Evolutionary conservation across 2,113 vertebrate genomes (phyloP).

Genomic region (Neolamprologus devosi): DNA sequence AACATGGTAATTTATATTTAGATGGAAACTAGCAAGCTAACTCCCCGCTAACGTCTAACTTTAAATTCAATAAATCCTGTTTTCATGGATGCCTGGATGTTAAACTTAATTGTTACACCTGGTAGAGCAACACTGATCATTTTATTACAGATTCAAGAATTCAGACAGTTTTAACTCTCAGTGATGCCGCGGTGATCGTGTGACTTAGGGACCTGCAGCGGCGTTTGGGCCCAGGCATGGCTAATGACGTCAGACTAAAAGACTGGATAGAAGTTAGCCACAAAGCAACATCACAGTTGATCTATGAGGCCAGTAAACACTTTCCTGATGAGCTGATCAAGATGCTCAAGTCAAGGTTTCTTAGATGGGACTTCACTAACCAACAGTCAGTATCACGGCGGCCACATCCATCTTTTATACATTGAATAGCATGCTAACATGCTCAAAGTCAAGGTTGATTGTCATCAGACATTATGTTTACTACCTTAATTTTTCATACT

Average conservation of each 20-base stretch:
- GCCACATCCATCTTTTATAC: neutral
- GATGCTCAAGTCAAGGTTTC: neutral
- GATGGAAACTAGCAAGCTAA: neutral
- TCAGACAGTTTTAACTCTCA: neutral
- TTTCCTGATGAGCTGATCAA: neutral
- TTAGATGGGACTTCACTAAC: neutral
- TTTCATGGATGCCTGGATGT: neutral
- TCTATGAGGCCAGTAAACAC: neutral
- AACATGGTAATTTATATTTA: neutral
- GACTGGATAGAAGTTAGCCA: neutral
- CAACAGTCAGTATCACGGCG: accelerated
- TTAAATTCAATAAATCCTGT: accelerated
- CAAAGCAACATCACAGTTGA: accelerated
- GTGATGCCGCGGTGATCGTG: neutral
- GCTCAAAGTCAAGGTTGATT: neutral
- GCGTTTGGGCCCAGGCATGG: neutral
- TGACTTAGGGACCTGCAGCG: neutral
- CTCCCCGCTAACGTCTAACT: accelerated
- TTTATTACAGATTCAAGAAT: accelerated
- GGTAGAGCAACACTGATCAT: accelerated
- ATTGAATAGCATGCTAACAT: accelerated
- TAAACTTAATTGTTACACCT: neutral
- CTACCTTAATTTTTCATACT: neutral
- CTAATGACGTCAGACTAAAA: accelerated
- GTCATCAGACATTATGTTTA: neutral